Percentiles rank a stretch among this genome's conserved stretches.
Conservation (phyloP, 2,797 vertebrate genomes). For the Leptodon cayanensis region DNA sequence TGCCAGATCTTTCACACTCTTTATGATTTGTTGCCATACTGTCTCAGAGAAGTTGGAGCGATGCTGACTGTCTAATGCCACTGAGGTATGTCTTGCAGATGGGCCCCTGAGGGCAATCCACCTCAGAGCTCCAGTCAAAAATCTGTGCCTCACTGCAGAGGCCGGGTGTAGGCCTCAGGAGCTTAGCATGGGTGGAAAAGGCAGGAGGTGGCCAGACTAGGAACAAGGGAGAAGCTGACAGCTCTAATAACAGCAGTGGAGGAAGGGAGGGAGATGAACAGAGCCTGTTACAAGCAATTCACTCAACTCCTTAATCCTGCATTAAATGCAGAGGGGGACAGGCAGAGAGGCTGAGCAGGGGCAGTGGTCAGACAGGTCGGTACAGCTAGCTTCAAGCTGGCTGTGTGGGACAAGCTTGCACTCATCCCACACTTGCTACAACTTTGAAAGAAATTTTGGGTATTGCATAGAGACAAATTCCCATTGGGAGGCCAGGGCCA, state of each 20-base stretch:
- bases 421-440: background rate
- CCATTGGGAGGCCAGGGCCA: background rate
- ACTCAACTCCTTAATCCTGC: background rate
- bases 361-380: too few relatives aligned
- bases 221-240: background rate
- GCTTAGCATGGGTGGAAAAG: background rate
- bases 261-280: background rate
- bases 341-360: background rate
- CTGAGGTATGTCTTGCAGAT: background rate
- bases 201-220: background rate
- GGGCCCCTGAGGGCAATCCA: rapidly evolving
- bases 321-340: background rate
- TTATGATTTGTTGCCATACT: background rate
- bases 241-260: background rate
- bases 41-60: background rate
- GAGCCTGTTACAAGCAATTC: background rate
- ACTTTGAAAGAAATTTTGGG: background rate
- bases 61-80: background rate
- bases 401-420: background rate
- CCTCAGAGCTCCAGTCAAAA: background rate
- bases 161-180: background rate
- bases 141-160: rapidly evolving
- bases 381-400: background rate
- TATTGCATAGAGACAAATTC: background rate
- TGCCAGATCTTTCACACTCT: background rate